These are phyloP conservation scores for Osmoderma eremita DNA, from an alignment of 2,888 invertebrate genomes.

Conservation along the genomic window DNA sequence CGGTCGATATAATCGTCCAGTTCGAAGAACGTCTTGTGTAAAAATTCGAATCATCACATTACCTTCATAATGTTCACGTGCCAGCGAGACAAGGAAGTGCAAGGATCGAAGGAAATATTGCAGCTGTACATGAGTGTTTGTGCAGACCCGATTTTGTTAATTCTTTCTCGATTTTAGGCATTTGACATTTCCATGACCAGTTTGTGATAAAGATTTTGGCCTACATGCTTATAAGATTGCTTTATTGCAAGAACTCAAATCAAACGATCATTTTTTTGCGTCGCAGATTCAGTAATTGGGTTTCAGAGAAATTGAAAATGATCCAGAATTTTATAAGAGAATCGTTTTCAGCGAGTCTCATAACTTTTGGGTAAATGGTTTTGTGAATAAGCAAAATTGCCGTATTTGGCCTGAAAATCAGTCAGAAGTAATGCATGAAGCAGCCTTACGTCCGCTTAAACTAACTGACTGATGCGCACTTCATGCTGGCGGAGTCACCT, in stretches of 20 bases:
- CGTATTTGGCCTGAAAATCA: background rate
- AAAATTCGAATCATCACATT: slow-evolving; percentile 3
- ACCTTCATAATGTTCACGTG: background rate
- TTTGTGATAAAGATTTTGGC: background rate
- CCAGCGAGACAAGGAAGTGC: background rate
- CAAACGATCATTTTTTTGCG: background rate
- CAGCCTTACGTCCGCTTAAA: background rate
- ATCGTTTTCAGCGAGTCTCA: background rate
- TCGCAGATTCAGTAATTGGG: background rate
- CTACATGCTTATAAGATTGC: background rate
- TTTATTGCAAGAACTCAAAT: no score
- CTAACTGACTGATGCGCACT: background rate
- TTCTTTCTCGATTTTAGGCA: no score
- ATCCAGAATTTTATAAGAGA: background rate
- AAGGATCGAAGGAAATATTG: slow-evolving; percentile 2
- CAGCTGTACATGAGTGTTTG: background rate
- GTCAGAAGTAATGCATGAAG: background rate
- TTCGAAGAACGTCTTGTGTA: slow-evolving; percentile 2
- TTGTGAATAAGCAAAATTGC: background rate
- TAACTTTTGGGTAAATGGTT: background rate
- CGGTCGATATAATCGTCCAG: slow-evolving; percentile 2
- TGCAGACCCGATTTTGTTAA: background rate
- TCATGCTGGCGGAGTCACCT: background rate
- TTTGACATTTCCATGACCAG: background rate
- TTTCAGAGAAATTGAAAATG: background rate